Evolutionary conservation across 2,113 vertebrate genomes (phyloP).

Genomic region (Muntiacus reevesi): DNA sequence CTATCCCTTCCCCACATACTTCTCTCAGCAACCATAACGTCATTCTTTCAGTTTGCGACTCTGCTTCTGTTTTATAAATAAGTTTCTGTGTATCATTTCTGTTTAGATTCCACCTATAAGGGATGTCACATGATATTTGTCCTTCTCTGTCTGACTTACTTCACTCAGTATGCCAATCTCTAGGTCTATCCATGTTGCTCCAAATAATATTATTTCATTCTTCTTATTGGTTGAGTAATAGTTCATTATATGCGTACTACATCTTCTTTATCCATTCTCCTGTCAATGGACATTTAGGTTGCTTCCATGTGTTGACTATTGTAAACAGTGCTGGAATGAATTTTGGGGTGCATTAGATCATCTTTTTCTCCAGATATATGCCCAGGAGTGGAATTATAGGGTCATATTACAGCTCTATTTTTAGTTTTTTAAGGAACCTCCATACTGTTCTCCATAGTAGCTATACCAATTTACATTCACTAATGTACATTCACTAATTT

Average conservation of each 20-base stretch:
- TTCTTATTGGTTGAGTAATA: background rate
- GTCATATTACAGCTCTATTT: background rate
- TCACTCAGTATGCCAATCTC: background rate
- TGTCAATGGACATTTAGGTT: background rate
- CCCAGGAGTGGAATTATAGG: background rate
- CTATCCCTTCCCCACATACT: background rate
- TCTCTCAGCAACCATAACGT: background rate
- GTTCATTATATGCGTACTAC: background rate
- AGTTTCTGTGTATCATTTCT: background rate
- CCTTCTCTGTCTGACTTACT: background rate
- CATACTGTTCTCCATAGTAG: background rate
- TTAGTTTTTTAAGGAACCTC: background rate
- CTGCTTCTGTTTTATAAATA: background rate
- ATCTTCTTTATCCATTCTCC: background rate
- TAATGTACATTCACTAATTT: background rate
- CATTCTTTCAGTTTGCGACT: background rate
- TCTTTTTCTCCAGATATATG: background rate
- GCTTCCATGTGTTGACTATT: background rate
- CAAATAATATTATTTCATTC: background rate
- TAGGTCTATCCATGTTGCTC: background rate
- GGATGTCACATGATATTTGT: background rate
- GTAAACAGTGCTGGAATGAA: background rate
- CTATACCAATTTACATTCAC: background rate
- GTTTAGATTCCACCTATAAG: background rate
- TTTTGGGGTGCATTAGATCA: background rate